phyloP scores from a whole-genome alignment of 1,140 invertebrate genomes.

The Ruditapes philippinarum region DNA sequence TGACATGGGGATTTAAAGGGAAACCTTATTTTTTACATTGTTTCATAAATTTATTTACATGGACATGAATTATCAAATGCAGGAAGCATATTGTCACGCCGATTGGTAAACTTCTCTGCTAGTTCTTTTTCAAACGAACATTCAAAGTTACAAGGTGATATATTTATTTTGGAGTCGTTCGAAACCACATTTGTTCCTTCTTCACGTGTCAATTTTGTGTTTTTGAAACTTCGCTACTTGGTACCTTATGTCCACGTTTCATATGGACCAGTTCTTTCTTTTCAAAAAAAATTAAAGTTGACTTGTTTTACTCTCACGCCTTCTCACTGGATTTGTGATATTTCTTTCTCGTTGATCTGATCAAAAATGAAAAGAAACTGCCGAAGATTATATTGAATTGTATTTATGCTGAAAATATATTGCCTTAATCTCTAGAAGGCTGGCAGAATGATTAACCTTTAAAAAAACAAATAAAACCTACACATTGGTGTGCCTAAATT shows the following conservation, averaged over 20 bases:
- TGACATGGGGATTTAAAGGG: too few species aligned
- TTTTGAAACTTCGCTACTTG: neutral
- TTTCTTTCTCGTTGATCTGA: neutral
- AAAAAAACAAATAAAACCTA: too few species aligned
- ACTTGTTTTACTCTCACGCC: conserved; percentile 32
- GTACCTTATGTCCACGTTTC: neutral
- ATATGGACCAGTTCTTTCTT: conserved; percentile 46
- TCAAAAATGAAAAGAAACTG: neutral
- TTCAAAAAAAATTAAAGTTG: conserved; percentile 37
- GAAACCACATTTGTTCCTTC: neutral
- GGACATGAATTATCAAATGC: too few species aligned
- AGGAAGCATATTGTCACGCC: neutral
- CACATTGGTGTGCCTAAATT: too few species aligned
- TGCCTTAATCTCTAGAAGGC: neutral
- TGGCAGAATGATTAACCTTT: neutral
- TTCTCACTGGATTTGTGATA: neutral
- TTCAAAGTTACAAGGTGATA: conserved; percentile 25
- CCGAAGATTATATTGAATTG: neutral
- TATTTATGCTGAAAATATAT: neutral
- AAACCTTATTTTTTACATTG: too few species aligned
- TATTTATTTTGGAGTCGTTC: neutral
- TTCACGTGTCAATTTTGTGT: neutral
- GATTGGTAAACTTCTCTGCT: neutral
- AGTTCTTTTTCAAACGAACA: conserved; percentile 33
- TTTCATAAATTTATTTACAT: too few species aligned